Conservation (phyloP, 2,797 vertebrate genomes). For the Aselliscus stoliczkanus region DNA sequence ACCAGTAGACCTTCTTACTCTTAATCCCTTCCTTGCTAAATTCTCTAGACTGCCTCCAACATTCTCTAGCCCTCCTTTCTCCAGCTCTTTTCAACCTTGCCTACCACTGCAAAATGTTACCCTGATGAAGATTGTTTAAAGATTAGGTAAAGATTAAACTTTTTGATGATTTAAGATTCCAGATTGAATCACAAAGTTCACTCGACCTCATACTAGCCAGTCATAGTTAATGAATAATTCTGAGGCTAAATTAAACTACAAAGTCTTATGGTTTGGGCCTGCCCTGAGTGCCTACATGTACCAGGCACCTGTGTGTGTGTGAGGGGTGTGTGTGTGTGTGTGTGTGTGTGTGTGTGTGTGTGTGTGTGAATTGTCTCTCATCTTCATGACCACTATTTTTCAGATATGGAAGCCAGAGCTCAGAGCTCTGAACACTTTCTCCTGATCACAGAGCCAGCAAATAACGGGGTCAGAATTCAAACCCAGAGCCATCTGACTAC, state of each 20-base stretch:
- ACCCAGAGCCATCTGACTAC: neutral
- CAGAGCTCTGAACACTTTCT: neutral
- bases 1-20: neutral
- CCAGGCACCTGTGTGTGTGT: neutral
- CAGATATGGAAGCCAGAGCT: neutral
- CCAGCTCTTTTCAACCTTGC: neutral
- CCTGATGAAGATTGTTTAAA: neutral
- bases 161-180: neutral
- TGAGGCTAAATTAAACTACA: neutral
- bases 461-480: neutral
- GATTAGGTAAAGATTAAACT: slow-evolving; percentile 2
- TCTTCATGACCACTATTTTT: neutral
- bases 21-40: neutral
- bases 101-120: neutral
- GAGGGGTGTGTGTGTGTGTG: neutral
- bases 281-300: neutral
- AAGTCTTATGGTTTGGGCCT: neutral
- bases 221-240: neutral
- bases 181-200: neutral
- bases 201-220: neutral
- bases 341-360: neutral
- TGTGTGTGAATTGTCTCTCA: neutral
- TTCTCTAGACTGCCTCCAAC: neutral
- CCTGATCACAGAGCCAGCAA: neutral
- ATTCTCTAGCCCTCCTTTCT: neutral